Conservation (phyloP, 2,113 vertebrate species). For the Pygoscelis antarcticus region DNA sequence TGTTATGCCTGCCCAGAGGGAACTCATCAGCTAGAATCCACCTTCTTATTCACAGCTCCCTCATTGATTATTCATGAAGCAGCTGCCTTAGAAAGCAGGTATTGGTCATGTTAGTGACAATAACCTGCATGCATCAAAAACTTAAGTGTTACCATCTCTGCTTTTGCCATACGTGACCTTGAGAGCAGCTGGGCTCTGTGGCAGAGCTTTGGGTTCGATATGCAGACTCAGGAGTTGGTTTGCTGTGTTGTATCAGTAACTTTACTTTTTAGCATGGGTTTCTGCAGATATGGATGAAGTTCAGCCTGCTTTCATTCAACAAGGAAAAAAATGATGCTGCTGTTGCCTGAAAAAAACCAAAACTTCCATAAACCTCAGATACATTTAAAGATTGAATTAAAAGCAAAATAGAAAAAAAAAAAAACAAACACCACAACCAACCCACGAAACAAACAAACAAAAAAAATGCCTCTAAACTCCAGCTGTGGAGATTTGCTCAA, state of each 20-base stretch:
- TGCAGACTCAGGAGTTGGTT: background rate
- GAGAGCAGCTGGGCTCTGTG: background rate
- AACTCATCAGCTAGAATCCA: conserved; percentile 48
- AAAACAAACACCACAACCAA: background rate
- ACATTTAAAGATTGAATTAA: background rate
- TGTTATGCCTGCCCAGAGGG: conserved; percentile 9
- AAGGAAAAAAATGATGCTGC: background rate
- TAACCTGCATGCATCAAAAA: conserved; percentile 2
- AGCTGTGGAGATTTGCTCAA: background rate
- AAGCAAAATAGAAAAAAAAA: background rate
- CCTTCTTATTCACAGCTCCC: conserved; percentile 44
- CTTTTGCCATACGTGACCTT: background rate
- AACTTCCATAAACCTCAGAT: background rate
- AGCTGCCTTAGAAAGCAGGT: conserved; percentile 36
- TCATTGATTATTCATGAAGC: conserved; percentile 62
- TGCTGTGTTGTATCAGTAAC: background rate
- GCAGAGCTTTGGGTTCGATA: background rate
- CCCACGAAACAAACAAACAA: background rate
- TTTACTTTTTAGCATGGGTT: background rate
- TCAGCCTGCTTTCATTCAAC: background rate
- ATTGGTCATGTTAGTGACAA: conserved; percentile 23
- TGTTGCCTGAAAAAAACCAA: background rate
- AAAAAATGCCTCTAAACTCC: background rate
- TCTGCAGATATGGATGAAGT: background rate
- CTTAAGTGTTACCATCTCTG: background rate